Evolutionary conservation across 2,888 invertebrate species (phyloP).

Genomic region (Boloria euphrosyne): DNA sequence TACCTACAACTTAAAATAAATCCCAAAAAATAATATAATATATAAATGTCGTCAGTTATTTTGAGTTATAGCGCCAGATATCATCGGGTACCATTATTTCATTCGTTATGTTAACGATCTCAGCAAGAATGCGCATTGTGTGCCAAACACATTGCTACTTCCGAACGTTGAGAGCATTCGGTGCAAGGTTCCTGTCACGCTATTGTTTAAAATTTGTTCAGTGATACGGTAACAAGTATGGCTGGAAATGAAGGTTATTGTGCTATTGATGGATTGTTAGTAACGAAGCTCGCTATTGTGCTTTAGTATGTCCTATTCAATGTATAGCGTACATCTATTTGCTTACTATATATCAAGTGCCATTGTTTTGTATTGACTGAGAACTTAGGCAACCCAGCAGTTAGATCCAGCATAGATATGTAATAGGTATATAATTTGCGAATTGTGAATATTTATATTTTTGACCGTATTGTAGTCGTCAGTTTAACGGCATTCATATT

Average conservation of each 20-base stretch:
- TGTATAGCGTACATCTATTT: slow-evolving; percentile 23
- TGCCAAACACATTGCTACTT: slow-evolving; percentile 53
- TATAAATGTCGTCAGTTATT: neutral
- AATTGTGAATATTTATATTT: slow-evolving; percentile 2
- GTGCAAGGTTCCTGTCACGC: slow-evolving; percentile 45
- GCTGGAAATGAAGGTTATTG: slow-evolving; percentile 19
- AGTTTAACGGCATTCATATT: neutral
- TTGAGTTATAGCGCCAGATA: slow-evolving; percentile 13
- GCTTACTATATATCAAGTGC: slow-evolving; percentile 16
- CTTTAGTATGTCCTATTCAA: slow-evolving; percentile 15
- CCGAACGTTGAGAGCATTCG: slow-evolving; percentile 49
- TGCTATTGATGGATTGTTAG: slow-evolving; percentile 26
- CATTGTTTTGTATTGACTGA: slow-evolving; percentile 32
- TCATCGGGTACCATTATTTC: slow-evolving; percentile 32
- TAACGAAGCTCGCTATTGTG: slow-evolving; percentile 6
- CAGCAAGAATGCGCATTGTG: slow-evolving; percentile 61
- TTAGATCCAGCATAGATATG: neutral
- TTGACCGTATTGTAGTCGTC: neutral
- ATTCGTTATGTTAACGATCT: slow-evolving; percentile 36
- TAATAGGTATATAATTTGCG: slow-evolving; percentile 15
- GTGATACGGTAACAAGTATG: slow-evolving; percentile 13
- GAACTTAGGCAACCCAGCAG: slow-evolving; percentile 21
- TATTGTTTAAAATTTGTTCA: slow-evolving; percentile 40
- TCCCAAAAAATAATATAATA: too few relatives aligned
- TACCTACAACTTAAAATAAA: too few relatives aligned